Percentiles rank a stretch among this genome's conserved stretches.
Evolutionary conservation across 2,888 invertebrate species (phyloP).

Genomic region (Bimastos eiseni): DNA sequence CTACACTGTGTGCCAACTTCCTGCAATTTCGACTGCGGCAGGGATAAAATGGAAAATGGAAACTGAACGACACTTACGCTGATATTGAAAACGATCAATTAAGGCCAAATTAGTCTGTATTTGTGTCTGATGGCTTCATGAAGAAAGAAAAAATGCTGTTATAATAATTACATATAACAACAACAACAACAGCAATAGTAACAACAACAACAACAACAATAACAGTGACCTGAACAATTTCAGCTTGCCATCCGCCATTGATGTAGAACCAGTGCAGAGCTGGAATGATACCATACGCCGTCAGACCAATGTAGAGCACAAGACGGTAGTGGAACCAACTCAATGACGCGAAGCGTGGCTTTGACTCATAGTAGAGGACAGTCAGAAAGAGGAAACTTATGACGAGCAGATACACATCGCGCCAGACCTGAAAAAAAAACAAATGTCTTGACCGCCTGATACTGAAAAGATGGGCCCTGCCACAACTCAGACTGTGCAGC

Average conservation of each 20-base stretch:
- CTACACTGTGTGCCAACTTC: too few relatives aligned
- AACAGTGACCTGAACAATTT: slow-evolving; percentile 75
- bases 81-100: too few relatives aligned
- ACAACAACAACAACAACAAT: not conserved
- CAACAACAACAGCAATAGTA: not conserved
- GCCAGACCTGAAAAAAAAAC: slow-evolving; percentile 64
- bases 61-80: too few relatives aligned
- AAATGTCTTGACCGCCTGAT: not conserved
- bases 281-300: slow-evolving; percentile 76
- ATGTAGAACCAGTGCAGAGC: slow-evolving; percentile 86
- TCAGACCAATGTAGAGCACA: slow-evolving; percentile 54
- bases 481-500: not conserved
- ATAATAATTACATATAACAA: not conserved
- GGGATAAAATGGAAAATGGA: too few relatives aligned
- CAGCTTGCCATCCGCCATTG: slow-evolving; percentile 84
- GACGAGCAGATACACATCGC: slow-evolving; percentile 80
- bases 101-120: too few relatives aligned
- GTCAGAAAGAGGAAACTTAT: slow-evolving; percentile 79
- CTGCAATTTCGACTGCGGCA: too few relatives aligned
- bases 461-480: not conserved
- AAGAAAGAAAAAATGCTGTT: too few relatives aligned
- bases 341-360: slow-evolving; percentile 52
- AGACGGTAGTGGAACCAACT: slow-evolving; percentile 68
- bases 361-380: slow-evolving; percentile 78
- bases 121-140: too few relatives aligned